A percentile compares a stretch with the other conserved stretches of the same genome.
Evolutionary conservation across 2,888 invertebrate species (phyloP).

Genomic region (Oscheius sp.): DNA sequence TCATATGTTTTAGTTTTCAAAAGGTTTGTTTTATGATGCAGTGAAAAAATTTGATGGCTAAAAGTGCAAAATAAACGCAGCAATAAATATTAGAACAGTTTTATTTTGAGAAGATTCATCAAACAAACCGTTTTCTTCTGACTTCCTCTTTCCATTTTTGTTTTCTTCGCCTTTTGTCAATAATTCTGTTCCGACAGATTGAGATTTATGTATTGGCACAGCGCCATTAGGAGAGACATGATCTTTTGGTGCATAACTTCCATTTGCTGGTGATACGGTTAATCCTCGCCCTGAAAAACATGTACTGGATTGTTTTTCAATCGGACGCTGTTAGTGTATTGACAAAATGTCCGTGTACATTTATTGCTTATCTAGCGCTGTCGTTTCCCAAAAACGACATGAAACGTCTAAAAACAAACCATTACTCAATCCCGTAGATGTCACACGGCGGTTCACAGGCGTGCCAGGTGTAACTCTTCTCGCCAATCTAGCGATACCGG

Average conservation of each 20-base stretch:
- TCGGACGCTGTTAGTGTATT: not conserved
- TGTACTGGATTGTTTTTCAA: not conserved
- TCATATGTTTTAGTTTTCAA: no score
- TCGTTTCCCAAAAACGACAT: not conserved
- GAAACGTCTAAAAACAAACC: constrained; percentile 16
- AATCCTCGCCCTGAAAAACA: constrained; percentile 41
- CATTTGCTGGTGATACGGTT: constrained; percentile 57
- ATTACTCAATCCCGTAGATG: constrained; percentile 53
- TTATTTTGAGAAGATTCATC: no score
- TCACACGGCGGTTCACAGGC: constrained; percentile 51
- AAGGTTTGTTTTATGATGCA: no score
- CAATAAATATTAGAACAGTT: constrained; percentile 15
- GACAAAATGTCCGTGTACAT: not conserved
- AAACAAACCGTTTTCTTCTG: constrained; percentile 37
- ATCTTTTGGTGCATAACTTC: constrained; percentile 55
- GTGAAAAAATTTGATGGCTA: no score
- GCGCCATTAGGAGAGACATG: constrained; percentile 45
- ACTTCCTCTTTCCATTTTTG: constrained; percentile 57
- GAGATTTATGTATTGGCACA: constrained; percentile 54
- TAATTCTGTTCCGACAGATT: constrained; percentile 55
- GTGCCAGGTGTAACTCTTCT: constrained; percentile 67
- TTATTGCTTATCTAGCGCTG: not conserved
- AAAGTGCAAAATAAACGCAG: not conserved
- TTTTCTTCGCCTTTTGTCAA: constrained; percentile 42
- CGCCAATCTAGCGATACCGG: constrained; percentile 55